Base-by-base conservation (phyloP, 2,797 vertebrate species). In the Microctenopoma stevenorrisi region DNA sequence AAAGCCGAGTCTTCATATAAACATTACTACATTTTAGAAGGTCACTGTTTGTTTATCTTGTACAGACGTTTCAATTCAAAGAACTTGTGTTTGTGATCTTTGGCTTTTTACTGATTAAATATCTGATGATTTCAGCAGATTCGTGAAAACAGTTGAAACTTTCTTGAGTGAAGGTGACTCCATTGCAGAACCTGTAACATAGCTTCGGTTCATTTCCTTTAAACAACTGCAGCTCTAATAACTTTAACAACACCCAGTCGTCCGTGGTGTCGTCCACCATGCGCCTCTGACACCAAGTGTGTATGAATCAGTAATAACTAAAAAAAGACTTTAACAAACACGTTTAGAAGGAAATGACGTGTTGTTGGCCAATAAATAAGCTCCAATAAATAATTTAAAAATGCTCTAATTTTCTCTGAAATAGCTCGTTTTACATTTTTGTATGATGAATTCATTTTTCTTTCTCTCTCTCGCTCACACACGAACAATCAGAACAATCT, bases 401-500 rank as follows among this genome's bases (percentile, higher is more conserved):
- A 12, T n/a, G 14, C 18, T 52, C 30, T 46, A 8, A 46, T 48
- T 61, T 48, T 0, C 16, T 14, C 13, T 33, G 30, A 60, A 25
- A 33, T 12, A n/a, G 37, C 40, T 51, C 25, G 14, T 51, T 49
- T 65, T 4, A 46, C 4, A 7, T 18, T 44, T 73, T 26, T 52
- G 15, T 22, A 26, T 43, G 2, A 38, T 1, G 1, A 46, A 8
- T 38, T 28, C 63, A 28, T 37, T n/a, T 4, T 47, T 5, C 11
- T 26, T 37, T 44, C 40, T 55, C 4, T 26, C 48, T 44, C 40
- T 55, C 55, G 60, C 52, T 68, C 55, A 53, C 12, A 28, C 25
- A 71, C 26, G 35, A 33, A 40, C 16, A 14, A 46, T 44, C 68
- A 52, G 14, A 49, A 40, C 22, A 3, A 68, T 7, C 18, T 22